Base-by-base conservation (phyloP, 2,888 invertebrate species). In the Nephrocerus scutellatus region DNA sequence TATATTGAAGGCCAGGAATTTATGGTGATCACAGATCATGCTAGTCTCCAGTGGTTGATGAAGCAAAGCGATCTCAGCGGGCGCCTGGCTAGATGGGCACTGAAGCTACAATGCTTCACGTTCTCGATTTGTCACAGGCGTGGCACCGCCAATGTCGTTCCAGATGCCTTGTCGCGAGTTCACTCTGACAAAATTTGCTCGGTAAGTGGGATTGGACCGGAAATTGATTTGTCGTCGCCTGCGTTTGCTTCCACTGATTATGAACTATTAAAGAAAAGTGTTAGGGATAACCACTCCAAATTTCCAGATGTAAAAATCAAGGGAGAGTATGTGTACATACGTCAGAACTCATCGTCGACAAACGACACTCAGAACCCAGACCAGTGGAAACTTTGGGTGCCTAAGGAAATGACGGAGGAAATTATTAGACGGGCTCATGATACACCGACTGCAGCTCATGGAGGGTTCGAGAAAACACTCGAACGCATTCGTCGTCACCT, bases 311-410 rank as follows among this genome's bases (percentile, higher is more conserved):
- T 37, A 12, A 33, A 20, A 21, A 21, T 34, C 13, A 10, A 16
- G 12, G 31, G 39, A 18, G 21, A 23, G 9, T 26, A 29, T 31
- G 10, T 43, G 6, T 43, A 38, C 14, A 30, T 24, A 21, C 24
- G 39, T 21, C 10, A 8, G 9, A 23, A 38, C 7, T 13, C 26
- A 10, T 21, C 33, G 6, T n/a, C 30, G 10, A 31, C 35, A 1
- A 13, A 38, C 15, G 19, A 12, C 6, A 8, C 25, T 13, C 30
- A 42, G 9, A 37, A 42, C 9, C 14, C 33, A 8, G 12, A 18
- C 5, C 35, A 34, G 2, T 43, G 39, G 38, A 42, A 38, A 26
- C 22, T 42, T 4, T 42, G 42, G 35, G 16, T 42, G 13, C 38
- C 42, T 6, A 3, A 9, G 26, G 15, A 13, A 6, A 29, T 20